Percentiles rank a stretch among this genome's conserved stretches.
Conservation (phyloP, 2,113 vertebrate species). For the Aphyosemion australe region DNA sequence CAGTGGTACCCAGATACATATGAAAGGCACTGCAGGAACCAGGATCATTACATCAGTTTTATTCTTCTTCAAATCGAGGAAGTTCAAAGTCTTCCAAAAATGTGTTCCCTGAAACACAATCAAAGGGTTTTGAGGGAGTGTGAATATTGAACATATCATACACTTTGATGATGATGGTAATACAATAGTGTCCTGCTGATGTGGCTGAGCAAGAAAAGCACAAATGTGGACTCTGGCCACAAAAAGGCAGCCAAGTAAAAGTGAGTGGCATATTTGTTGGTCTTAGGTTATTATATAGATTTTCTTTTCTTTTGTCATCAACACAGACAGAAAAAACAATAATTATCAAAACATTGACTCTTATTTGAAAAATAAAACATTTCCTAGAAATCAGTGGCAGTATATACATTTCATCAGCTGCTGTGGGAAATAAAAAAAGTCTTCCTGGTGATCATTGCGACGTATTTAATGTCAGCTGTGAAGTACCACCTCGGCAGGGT, state of each 20-base stretch:
- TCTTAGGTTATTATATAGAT: neutral
- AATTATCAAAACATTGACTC: neutral
- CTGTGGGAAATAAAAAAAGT: neutral
- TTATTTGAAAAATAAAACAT: neutral
- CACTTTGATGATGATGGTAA: neutral
- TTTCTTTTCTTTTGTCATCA: neutral
- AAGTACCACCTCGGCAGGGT: conserved; percentile 26
- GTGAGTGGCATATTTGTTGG: neutral
- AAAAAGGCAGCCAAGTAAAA: neutral
- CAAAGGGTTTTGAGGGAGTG: neutral
- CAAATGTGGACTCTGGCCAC: too few relatives aligned
- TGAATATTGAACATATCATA: neutral
- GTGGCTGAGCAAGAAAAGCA: too few relatives aligned
- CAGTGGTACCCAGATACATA: neutral
- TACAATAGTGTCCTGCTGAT: too few relatives aligned
- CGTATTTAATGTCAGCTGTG: conserved; percentile 10
- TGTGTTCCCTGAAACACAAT: neutral
- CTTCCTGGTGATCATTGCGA: neutral
- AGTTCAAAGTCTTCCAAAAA: neutral
- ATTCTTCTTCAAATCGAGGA: neutral
- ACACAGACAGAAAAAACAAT: too few relatives aligned
- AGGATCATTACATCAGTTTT: too few relatives aligned
- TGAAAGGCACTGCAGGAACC: neutral
- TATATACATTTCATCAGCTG: neutral
- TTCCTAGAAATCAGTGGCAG: neutral